A percentile compares a stretch with the other conserved stretches of the same genome.
These are phyloP conservation scores for Chymomyza fuscimana DNA, from an alignment of 2,888 invertebrate genomes.

Conservation along the genomic window DNA sequence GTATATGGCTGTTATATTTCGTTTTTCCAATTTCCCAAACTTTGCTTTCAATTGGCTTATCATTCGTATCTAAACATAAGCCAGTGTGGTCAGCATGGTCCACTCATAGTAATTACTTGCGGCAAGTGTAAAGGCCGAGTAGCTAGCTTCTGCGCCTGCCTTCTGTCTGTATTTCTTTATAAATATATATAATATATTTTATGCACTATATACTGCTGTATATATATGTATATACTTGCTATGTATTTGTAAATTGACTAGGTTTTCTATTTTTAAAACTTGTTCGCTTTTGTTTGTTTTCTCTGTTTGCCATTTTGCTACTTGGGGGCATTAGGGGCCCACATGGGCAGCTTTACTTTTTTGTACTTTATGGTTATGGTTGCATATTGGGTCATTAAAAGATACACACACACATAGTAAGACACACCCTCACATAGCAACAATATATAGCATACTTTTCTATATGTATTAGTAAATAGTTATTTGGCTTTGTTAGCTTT, in stretches of 20 bases:
- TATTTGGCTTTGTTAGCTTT: conserved; percentile 10
- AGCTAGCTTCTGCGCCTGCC: neutral
- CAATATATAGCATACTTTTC: neutral
- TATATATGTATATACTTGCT: neutral
- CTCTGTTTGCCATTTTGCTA: neutral
- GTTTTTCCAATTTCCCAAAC: neutral
- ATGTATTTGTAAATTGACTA: neutral
- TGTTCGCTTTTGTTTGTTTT: conserved; percentile 2
- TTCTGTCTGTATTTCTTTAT: neutral
- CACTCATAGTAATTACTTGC: neutral
- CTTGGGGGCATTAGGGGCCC: neutral
- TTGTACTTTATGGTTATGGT: neutral
- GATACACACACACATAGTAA: neutral
- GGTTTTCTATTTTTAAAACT: conserved; percentile 3
- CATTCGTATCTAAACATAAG: neutral
- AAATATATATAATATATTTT: too few relatives aligned
- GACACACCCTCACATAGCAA: neutral
- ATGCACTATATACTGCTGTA: neutral
- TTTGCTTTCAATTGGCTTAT: neutral
- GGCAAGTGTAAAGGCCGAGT: neutral
- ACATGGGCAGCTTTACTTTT: conserved; percentile 3
- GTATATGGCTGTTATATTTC: neutral
- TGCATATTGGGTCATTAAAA: conserved; percentile 4
- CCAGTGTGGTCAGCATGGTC: neutral
- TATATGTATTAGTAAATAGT: neutral